phyloP scores from a whole-genome alignment of 2,888 invertebrate species.

The Plebejus anna region DNA sequence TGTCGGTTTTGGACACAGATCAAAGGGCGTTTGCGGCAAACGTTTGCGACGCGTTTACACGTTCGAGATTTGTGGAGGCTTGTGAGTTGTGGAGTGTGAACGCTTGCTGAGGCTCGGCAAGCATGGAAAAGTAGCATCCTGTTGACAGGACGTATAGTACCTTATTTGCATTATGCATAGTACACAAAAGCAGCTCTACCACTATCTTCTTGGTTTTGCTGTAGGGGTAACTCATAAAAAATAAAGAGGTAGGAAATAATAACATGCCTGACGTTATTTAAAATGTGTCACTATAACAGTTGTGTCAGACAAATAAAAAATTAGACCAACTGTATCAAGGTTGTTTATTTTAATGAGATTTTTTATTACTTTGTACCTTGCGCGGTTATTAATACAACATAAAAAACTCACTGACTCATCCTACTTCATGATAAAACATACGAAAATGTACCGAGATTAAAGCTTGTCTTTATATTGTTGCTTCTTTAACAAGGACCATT shows the following conservation, averaged over 20 bases:
- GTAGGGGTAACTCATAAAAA: background rate
- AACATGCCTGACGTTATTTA: background rate
- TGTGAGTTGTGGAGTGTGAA: too few species aligned
- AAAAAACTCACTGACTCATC: slow-evolving; percentile 18
- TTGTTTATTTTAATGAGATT: slow-evolving; percentile 15
- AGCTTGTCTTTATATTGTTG: background rate
- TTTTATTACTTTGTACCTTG: slow-evolving; percentile 17
- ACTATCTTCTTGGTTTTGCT: background rate
- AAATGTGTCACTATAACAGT: slow-evolving; percentile 11
- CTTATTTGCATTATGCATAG: too few species aligned
- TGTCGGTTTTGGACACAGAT: too few species aligned
- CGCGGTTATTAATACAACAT: background rate
- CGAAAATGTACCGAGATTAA: background rate
- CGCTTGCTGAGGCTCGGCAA: too few species aligned
- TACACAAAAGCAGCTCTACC: too few species aligned
- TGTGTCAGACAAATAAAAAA: slow-evolving; percentile 13
- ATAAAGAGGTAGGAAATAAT: background rate
- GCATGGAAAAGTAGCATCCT: too few species aligned
- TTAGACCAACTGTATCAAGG: background rate
- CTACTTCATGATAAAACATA: background rate
- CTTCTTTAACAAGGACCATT: background rate
- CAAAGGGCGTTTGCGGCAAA: too few species aligned
- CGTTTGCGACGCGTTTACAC: too few species aligned
- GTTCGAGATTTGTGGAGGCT: too few species aligned
- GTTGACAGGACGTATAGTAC: too few species aligned